These are phyloP conservation scores for Aphidius ervi DNA, from an alignment of 1,140 invertebrate genomes.

Conservation along the genomic window DNA sequence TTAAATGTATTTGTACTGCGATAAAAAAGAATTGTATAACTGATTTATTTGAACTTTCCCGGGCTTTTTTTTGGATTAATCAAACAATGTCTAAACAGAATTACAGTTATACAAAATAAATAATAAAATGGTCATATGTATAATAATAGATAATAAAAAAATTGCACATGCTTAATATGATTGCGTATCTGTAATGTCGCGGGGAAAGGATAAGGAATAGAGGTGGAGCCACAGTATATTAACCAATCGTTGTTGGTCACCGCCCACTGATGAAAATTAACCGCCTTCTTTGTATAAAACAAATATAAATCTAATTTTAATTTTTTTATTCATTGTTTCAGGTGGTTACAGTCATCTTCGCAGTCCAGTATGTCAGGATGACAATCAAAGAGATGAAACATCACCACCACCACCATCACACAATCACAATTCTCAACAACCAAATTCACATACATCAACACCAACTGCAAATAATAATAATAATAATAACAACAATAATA, in stretches of 20 bases:
- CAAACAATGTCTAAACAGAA: too few species aligned
- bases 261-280: slow-evolving; percentile 5
- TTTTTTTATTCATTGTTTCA: slow-evolving; percentile 33
- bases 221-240: slow-evolving; percentile 39
- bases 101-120: too few species aligned
- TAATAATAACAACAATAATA: slow-evolving; percentile 26
- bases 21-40: too few species aligned
- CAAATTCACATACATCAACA: slow-evolving; percentile 41
- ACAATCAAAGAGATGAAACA: slow-evolving; percentile 51
- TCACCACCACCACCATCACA: slow-evolving; percentile 52
- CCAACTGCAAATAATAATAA: slow-evolving; percentile 36
- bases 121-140: too few species aligned
- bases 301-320: slow-evolving; percentile 16
- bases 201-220: slow-evolving; percentile 23
- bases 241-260: slow-evolving; percentile 9
- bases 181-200: slow-evolving; percentile 5
- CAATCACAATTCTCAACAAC: slow-evolving; percentile 43
- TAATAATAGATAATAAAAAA: too few species aligned
- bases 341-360: slow-evolving; percentile 56
- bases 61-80: too few species aligned
- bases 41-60: too few species aligned
- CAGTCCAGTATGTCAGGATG: slow-evolving; percentile 55
- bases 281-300: slow-evolving; percentile 1
- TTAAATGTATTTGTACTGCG: too few species aligned
- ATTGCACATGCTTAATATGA: too few species aligned